Evolutionary conservation across 2,888 invertebrate genomes (phyloP).

Genomic region (Hermaeophaga mercurialis): DNA sequence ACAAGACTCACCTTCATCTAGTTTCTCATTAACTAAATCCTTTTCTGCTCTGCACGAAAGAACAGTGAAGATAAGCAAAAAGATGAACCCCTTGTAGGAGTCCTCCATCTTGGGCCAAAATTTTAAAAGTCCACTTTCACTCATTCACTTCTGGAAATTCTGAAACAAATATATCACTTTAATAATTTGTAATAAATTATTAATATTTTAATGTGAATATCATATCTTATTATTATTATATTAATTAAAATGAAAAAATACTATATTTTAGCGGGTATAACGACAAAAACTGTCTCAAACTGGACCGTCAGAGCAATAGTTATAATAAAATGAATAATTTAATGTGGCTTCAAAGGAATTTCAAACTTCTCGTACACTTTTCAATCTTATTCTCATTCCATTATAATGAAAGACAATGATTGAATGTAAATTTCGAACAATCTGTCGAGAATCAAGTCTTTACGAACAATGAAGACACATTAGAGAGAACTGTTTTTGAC

Average conservation of each 20-base stretch:
- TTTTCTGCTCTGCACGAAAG: constrained; percentile 37
- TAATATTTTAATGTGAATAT: too few relatives aligned
- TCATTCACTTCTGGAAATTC: background rate
- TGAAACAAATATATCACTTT: constrained; percentile 20
- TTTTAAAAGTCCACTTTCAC: constrained; percentile 1
- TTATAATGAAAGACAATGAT: constrained; percentile 26
- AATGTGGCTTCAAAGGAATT: constrained; percentile 13
- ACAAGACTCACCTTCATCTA: constrained; percentile 48
- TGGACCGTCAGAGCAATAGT: constrained; percentile 1
- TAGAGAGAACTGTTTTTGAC: constrained; percentile 30
- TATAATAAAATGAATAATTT: constrained; percentile 2
- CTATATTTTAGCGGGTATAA: too few relatives aligned
- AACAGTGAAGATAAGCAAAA: constrained; percentile 33
- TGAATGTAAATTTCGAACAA: constrained; percentile 30
- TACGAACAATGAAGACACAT: constrained; percentile 26
- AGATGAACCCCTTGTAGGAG: constrained; percentile 28
- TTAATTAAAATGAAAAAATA: too few relatives aligned
- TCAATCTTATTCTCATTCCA: constrained; percentile 21
- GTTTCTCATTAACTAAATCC: constrained; percentile 46
- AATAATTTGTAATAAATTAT: too few relatives aligned
- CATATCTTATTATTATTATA: too few relatives aligned
- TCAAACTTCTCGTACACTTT: background rate
- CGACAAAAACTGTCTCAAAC: too few relatives aligned
- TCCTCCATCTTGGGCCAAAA: constrained; percentile 33
- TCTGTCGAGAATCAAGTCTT: constrained; percentile 30